Base-by-base conservation (phyloP, 2,888 invertebrate species). In the Callyntrura guangdongensis region DNA sequence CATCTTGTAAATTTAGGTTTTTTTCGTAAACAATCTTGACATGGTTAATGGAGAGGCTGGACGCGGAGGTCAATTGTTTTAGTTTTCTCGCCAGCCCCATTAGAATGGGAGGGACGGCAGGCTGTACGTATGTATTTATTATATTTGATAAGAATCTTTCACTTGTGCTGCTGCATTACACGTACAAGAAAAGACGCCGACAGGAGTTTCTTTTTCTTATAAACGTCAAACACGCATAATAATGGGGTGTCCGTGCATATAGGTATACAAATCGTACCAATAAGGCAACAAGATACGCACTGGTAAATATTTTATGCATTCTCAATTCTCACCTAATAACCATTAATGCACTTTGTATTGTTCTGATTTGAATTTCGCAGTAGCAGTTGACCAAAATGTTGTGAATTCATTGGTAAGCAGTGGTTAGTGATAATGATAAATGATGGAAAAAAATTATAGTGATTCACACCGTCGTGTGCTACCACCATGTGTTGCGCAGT, bases 101-200 rank as follows among this genome's bases (percentile, higher is more conserved):
- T 92, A 92, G 85, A 89, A 85, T 92, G 92, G 92, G 92, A 90
- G 92, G 92, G 85, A 69, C 90, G 59, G 45, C 77, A 49, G 84
- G 56, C 56, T 25, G 86, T 83, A 20, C 64, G n/a, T 72, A 89
- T 87, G 87, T 91, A 91, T 91, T 91, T 91, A 92, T 92, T 92
- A 92, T 92, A 84, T 89, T 81, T 47, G 92, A 92, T 92, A 92
- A 92, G 74, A 45, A 92, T 92, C 92, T 86, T 36, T 67, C 36
- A 81, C 56, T 56, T 85, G 67, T 82, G 85, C 82, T 90, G 61
- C 86, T 90, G 81, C 36, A 85, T 79, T 86, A 72, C 84, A 83
- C 72, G 74, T 64, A n/a, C 56, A 72, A 81, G 45, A 59, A 61
- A 27, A 69, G 53, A 59, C 20, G 22, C 79, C 69, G 88, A 27